Conservation (phyloP, 2,888 invertebrate genomes). For the Cordylochernes scorpioides region DNA sequence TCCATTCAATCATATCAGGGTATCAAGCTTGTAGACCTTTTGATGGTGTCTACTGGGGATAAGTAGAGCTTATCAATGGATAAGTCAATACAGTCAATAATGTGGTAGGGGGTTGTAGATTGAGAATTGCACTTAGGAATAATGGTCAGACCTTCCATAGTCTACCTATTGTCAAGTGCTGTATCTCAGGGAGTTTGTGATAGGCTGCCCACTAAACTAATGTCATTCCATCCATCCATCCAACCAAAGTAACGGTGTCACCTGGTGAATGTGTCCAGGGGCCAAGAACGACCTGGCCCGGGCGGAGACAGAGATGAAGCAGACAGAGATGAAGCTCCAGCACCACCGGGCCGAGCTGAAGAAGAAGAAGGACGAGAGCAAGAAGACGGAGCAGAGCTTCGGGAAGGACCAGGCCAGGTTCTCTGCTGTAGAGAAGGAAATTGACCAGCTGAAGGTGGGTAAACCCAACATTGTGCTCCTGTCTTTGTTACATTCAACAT, state of each 20-base stretch:
- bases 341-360: slow-evolving; percentile 35
- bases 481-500: no score
- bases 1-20: no score
- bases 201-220: no score
- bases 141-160: no score
- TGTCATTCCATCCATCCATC: no score
- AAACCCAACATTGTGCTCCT: no score
- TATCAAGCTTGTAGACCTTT: no score
- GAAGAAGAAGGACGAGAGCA: slow-evolving; percentile 37
- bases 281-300: slow-evolving; percentile 45
- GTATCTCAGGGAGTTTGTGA: no score
- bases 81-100: no score
- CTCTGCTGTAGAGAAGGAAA: slow-evolving; percentile 17
- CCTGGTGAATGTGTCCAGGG: slow-evolving; percentile 24
- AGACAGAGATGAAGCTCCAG: slow-evolving; percentile 42
- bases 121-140: neutral
- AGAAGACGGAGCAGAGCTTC: slow-evolving; percentile 20
- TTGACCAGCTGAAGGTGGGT: slow-evolving; percentile 21
- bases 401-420: slow-evolving; percentile 6
- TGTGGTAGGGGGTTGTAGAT: neutral
- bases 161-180: no score
- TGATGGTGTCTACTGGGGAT: no score
- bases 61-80: no score
- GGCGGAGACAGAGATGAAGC: slow-evolving; percentile 48
- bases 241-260: slow-evolving; percentile 1